Evolutionary conservation across 2,888 invertebrate species (phyloP), one percentile per base, ranked within the genome.

Genomic region (Luperina testacea): DNA sequence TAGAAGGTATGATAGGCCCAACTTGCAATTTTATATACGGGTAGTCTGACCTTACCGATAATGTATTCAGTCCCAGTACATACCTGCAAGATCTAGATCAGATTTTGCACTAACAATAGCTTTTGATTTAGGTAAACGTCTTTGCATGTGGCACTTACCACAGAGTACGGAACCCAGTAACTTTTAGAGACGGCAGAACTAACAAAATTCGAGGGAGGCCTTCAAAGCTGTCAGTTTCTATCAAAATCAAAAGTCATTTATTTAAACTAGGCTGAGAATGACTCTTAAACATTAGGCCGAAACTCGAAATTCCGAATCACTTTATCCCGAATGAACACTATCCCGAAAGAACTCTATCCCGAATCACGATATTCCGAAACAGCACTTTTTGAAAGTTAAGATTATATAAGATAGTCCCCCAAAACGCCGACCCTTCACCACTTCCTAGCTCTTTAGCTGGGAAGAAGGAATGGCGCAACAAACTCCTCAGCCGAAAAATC

Each of bases 111-210:
- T 17, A 67, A 67, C 24, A 67, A 59, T 45, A 67, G 48, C n/a
- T 65, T 48, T 27, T 38, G 57, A 77, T n/a, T 65, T 27, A 27
- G 17, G 17, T 48, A 38, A 65, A 78, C 65, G 27, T 67, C 57
- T 24, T 57, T 57, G 38, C 1, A 42, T 20, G n/a, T 32, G 42
- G 27, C 3, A 48, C 51, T 63, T 64, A 24, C 42, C 20, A 70
- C 51, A 70, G 15, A 24, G 51, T 32, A 15, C 2, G 8, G 24
- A 32, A 69, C 9, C 24, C 32, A 32, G 15, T 0, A 15, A 32
- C 2, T 15, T 32, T 8, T 24, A 32, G 15, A 51, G 13, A 5
- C 32, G 20, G 48, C 42, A 27, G 17, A 27, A 7, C 27, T 20
- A 27, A 27, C 11, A 20, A 27, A 48, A 45, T 11, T 48, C 45